phyloP scores from a whole-genome alignment of 2,797 vertebrate genomes.

The Sebastes oblongus region DNA sequence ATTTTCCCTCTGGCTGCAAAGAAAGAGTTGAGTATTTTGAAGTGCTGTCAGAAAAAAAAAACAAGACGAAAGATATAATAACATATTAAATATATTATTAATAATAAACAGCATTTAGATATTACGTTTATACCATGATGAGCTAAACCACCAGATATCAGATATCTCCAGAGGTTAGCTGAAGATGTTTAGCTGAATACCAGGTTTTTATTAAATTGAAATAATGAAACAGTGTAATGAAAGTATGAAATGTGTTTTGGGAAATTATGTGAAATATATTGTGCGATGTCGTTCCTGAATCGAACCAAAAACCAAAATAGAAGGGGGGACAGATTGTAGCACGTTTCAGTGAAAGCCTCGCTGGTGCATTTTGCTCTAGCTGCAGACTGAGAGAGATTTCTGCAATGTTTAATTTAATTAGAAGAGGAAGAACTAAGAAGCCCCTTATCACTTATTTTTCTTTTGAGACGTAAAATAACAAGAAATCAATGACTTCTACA shows the following conservation, averaged over 20 bases:
- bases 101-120: neutral
- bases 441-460: neutral
- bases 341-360: neutral
- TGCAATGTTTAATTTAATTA: neutral
- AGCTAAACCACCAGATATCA: neutral
- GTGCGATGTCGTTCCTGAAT: slow-evolving; percentile 13
- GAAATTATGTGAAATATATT: neutral
- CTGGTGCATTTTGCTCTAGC: neutral
- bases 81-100: neutral
- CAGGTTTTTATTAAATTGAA: neutral
- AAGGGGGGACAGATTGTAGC: neutral
- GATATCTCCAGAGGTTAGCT: neutral
- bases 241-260: neutral
- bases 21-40: neutral
- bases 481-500: neutral
- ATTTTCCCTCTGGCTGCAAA: neutral
- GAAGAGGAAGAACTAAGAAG: neutral
- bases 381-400: slow-evolving; percentile 1
- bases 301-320: slow-evolving; percentile 11
- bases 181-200: neutral
- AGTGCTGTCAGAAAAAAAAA: neutral
- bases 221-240: neutral
- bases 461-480: neutral
- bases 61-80: neutral
- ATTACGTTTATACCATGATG: neutral